Percentiles rank a stretch among this genome's conserved stretches.
Conservation (phyloP, 2,113 vertebrate species). For the Gambusia holbrooki region DNA sequence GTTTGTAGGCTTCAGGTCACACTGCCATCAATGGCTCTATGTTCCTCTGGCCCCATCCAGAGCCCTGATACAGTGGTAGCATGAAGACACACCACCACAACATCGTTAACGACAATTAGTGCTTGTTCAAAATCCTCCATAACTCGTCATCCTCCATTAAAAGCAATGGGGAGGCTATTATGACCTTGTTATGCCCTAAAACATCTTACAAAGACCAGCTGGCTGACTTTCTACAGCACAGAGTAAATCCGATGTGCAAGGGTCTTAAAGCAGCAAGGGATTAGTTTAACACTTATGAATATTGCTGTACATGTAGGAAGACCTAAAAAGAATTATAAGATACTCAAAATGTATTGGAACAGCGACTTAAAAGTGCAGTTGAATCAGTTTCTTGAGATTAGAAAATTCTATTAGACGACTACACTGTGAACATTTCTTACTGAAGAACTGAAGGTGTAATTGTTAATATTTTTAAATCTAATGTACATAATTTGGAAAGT, state of each 20-base stretch:
- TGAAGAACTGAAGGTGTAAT: background rate
- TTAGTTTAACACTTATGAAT: too few relatives aligned
- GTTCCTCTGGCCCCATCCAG: background rate
- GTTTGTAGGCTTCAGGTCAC: background rate
- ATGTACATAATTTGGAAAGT: background rate
- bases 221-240: background rate
- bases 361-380: background rate
- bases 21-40: background rate
- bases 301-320: too few relatives aligned
- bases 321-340: background rate
- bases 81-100: background rate
- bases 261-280: too few relatives aligned
- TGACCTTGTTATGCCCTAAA: background rate
- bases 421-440: background rate
- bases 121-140: background rate
- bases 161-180: background rate
- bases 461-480: background rate
- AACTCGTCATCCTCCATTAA: background rate
- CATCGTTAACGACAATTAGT: background rate
- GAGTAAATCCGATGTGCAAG: background rate
- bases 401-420: background rate
- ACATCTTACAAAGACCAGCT: too few relatives aligned
- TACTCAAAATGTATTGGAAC: background rate
- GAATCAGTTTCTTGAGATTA: background rate
- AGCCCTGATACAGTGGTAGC: background rate